Evolutionary conservation across 2,888 invertebrate genomes (phyloP).

Genomic region (Torymus tubicola): DNA sequence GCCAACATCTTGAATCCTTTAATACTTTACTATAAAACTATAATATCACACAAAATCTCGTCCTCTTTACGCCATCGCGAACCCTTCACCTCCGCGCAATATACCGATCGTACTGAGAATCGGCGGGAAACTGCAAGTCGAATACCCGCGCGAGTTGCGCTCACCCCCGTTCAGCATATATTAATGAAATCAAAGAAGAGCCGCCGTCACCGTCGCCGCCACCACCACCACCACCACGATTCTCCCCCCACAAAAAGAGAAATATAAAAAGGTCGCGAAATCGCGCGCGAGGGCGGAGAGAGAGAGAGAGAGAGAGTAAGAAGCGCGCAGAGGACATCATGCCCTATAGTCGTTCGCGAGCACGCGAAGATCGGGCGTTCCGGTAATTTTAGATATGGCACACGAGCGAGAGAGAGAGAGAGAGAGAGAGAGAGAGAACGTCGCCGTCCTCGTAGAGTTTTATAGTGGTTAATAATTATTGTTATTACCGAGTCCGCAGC

Average conservation of each 20-base stretch:
- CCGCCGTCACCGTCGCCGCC: too few relatives aligned
- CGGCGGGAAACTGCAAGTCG: conserved; percentile 22
- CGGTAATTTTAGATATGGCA: conserved; percentile 27
- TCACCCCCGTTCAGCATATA: background rate
- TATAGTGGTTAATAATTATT: conserved; percentile 29
- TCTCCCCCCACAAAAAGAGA: background rate
- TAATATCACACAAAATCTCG: background rate
- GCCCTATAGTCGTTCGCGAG: conserved; percentile 2
- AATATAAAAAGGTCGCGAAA: conserved; percentile 23
- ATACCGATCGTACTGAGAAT: background rate
- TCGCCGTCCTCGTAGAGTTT: too few relatives aligned
- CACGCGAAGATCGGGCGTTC: conserved; percentile 38
- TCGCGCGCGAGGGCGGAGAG: background rate
- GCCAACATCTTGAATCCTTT: conserved; percentile 34
- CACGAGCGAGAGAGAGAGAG: too few relatives aligned
- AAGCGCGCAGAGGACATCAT: background rate
- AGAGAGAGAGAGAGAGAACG: too few relatives aligned
- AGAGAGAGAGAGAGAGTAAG: too few relatives aligned
- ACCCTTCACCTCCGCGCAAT: too few relatives aligned
- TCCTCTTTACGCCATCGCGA: background rate
- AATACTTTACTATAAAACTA: background rate
- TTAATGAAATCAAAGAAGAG: conserved; percentile 45
- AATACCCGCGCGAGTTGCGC: background rate
- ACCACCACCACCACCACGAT: too few relatives aligned
- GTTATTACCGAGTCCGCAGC: conserved; percentile 28